Conservation (phyloP, 2,888 invertebrate genomes). For the Brachyptera putata region DNA sequence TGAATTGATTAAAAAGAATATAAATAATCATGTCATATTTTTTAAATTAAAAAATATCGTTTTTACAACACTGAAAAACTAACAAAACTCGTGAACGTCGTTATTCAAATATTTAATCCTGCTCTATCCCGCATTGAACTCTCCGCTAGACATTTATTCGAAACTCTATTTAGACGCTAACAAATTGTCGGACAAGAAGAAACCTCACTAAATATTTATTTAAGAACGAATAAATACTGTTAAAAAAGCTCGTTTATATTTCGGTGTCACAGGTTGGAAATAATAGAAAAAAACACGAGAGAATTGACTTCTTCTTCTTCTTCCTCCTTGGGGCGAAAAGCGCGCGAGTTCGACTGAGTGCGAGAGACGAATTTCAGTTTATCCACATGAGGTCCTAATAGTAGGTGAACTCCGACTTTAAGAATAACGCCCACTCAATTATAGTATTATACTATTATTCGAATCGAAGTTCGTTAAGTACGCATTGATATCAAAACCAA, state of each 20-base stretch:
- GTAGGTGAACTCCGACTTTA: too few species aligned
- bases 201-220: background rate
- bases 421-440: slow-evolving; percentile 8
- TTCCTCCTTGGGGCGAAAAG: background rate
- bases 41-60: background rate
- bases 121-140: slow-evolving; percentile 10
- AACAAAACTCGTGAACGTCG: too few species aligned
- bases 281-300: too few species aligned
- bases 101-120: slow-evolving; percentile 1
- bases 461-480: slow-evolving; percentile 17
- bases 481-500: slow-evolving; percentile 8
- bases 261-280: too few species aligned
- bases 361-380: background rate
- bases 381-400: too few species aligned
- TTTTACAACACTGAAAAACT: too few species aligned
- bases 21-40: slow-evolving; percentile 11
- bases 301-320: background rate
- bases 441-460: too few species aligned
- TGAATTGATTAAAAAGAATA: slow-evolving; percentile 10
- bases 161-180: background rate
- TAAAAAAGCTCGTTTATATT: background rate
- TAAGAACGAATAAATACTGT: background rate
- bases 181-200: background rate
- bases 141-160: too few species aligned
- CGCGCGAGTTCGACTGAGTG: slow-evolving; percentile 1